phyloP scores from a whole-genome alignment of 2,113 vertebrate genomes.

The Pyxicephalus adspersus region DNA sequence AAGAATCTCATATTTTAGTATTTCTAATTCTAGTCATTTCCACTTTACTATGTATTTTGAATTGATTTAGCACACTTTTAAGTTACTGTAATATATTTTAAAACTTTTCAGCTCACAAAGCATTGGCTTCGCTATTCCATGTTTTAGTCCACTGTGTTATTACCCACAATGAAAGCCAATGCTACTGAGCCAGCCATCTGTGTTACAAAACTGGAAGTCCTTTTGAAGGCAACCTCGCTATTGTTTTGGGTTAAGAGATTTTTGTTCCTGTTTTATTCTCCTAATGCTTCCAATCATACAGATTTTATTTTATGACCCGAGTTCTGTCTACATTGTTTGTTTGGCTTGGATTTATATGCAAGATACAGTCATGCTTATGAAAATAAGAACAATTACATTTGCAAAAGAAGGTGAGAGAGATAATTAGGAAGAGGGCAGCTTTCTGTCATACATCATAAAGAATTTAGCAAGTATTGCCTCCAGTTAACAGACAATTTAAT shows the following conservation, averaged over 20 bases:
- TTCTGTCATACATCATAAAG: constrained; percentile 19
- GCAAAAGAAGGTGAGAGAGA: neutral
- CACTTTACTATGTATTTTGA: too few species aligned
- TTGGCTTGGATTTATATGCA: constrained; percentile 1
- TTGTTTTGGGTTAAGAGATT: neutral
- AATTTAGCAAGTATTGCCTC: constrained; percentile 2
- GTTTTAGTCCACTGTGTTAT: neutral
- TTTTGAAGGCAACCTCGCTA: neutral
- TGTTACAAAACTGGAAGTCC: neutral
- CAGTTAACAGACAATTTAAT: constrained; percentile 42
- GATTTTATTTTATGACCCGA: neutral
- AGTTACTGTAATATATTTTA: too few species aligned
- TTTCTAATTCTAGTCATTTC: too few species aligned
- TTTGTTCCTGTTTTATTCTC: neutral
- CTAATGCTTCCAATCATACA: neutral
- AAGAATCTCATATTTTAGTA: too few species aligned
- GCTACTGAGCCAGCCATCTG: constrained; percentile 2
- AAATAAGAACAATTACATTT: constrained; percentile 26
- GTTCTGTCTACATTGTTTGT: neutral
- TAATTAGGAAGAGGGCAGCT: constrained; percentile 15
- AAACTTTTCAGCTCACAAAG: too few species aligned
- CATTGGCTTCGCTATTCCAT: neutral
- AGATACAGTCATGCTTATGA: neutral
- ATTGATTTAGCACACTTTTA: too few species aligned
- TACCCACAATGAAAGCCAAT: neutral